phyloP scores from a whole-genome alignment of 2,113 vertebrate species.

The Neogobius melanostomus region DNA sequence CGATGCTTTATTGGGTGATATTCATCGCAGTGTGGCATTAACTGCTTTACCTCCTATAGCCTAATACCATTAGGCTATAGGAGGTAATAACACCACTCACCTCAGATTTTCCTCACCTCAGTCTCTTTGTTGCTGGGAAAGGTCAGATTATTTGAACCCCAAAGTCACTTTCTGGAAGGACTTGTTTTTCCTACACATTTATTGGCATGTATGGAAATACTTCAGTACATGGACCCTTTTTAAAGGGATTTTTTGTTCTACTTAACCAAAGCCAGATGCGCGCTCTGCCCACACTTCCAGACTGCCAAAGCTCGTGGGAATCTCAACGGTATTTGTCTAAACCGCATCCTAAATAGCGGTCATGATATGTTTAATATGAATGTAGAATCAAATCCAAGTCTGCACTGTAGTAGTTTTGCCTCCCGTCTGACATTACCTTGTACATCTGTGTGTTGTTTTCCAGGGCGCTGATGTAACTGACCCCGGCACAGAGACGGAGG shows the following conservation, averaged over 20 bases:
- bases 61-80: too few relatives aligned
- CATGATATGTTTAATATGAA: not conserved
- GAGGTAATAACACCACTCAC: too few relatives aligned
- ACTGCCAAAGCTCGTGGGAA: slow-evolving; percentile 20
- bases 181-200: not conserved
- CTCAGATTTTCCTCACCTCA: not conserved
- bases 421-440: too few relatives aligned
- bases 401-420: too few relatives aligned
- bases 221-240: not conserved
- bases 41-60: too few relatives aligned
- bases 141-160: not conserved
- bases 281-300: slow-evolving; percentile 18
- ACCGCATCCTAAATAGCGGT: not conserved
- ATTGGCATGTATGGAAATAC: not conserved
- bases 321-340: not conserved
- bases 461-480: slow-evolving; percentile 92
- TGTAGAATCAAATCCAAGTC: not conserved
- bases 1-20: too few relatives aligned
- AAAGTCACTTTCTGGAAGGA: not conserved
- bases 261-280: slow-evolving; percentile 14
- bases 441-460: slow-evolving; percentile 10
- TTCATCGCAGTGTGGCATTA: too few relatives aligned
- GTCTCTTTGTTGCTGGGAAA: not conserved
- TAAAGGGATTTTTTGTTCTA: slow-evolving; percentile 18
- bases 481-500: slow-evolving; percentile 93